Evolutionary conservation across 2,113 vertebrate species (phyloP).

Genomic region (Bos javanicus): DNA sequence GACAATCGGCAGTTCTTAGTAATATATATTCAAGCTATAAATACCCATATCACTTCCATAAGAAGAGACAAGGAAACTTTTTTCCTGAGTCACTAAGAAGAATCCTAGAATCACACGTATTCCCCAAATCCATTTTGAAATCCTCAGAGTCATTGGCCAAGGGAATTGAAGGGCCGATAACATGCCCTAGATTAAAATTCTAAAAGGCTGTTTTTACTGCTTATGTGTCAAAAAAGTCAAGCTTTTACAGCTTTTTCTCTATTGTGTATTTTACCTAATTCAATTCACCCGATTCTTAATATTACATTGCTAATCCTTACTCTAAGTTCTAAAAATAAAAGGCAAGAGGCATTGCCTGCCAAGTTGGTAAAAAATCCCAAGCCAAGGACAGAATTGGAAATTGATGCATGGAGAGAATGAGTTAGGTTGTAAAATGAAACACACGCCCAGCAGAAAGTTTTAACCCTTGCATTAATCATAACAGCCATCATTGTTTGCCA

Average conservation of each 20-base stretch:
- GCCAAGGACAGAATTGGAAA: constrained; percentile 14
- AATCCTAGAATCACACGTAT: constrained; percentile 6
- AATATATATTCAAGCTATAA: not conserved
- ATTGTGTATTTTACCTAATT: not conserved
- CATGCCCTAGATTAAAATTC: not conserved
- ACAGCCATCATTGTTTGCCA: not conserved
- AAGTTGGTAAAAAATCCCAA: not conserved
- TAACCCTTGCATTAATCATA: not conserved
- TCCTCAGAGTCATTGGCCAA: not conserved
- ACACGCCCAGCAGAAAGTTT: constrained; percentile 20
- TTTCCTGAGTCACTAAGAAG: not conserved
- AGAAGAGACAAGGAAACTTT: not conserved
- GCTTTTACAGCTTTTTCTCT: constrained; percentile 33
- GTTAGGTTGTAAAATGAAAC: constrained; percentile 1
- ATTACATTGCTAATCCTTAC: constrained; percentile 37
- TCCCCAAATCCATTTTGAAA: constrained; percentile 27
- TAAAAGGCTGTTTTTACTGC: not conserved
- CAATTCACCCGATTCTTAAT: not conserved
- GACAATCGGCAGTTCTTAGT: not conserved
- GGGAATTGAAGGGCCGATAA: not conserved
- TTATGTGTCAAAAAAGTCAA: not conserved
- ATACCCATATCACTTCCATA: not conserved
- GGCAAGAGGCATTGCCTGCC: not conserved
- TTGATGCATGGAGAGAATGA: constrained; percentile 38
- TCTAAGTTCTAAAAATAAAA: constrained; percentile 54